Evolutionary conservation across 2,797 vertebrate species (phyloP), one percentile per base, ranked within the genome.

Genomic region (Myotis daubentonii): DNA sequence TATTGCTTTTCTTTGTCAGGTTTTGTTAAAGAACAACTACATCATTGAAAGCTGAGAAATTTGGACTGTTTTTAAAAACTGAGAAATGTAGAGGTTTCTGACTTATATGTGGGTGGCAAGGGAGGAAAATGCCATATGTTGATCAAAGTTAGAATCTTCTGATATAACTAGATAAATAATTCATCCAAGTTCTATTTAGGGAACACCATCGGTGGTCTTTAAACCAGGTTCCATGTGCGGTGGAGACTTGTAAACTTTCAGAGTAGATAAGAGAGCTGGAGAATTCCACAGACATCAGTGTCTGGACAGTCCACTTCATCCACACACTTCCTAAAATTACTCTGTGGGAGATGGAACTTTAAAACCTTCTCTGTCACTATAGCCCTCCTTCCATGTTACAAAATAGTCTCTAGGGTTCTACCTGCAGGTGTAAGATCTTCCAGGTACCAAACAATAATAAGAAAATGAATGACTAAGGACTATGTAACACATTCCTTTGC

Each of bases 11-110:
- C 57, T 79, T 72, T 72, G 70, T 30, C 74, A n/a, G 4, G 3
- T 91, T 87, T 94, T 94, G 20, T 93, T 94, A 66, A 44, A 94
- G 57, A 51, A 82, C 71, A 60, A 62, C 5, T 60, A 1, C 60
- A n/a, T 30, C 20, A 81, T 89, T 87, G 78, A 84, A 93, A 90
- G 30, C 33, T 49, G 33, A 89, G 92, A 89, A 89, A 91, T 49
- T 15, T 81, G 22, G 51, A 71, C 62, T 70, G 51, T 30, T 95
- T 87, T 8, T 28, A 44, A 71, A 86, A 84, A 84, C 2, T 33
- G 20, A 87, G 51, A 41, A 68, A 89, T 66, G 12, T 80, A 72
- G 33, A 78, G 36, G 3, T 89, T 82, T 89, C 28, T 82, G 47
- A n/a, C 6, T 92, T 49, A 15, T 15, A 33, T 86, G 16, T 65